These are phyloP conservation scores for Pyralis farinalis DNA, from an alignment of 2,888 invertebrate genomes.

Conservation along the genomic window DNA sequence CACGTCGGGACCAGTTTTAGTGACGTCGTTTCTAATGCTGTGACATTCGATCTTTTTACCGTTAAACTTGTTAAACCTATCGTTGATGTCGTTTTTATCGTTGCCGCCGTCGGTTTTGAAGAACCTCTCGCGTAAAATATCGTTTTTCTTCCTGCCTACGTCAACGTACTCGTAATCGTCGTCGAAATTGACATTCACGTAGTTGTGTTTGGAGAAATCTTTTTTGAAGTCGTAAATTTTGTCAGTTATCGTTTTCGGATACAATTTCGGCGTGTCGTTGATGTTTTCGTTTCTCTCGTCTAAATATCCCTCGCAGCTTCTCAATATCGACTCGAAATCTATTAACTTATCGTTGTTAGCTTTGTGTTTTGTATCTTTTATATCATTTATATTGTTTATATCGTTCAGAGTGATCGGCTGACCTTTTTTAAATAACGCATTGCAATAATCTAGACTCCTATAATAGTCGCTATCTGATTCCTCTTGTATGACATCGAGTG, in stretches of 20 bases:
- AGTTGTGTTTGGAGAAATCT: constrained; percentile 63
- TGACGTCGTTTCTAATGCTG: constrained; percentile 64
- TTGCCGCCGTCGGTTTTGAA: constrained; percentile 40
- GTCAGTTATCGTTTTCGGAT: constrained; percentile 57
- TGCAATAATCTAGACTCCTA: constrained; percentile 65
- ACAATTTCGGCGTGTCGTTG: constrained; percentile 38
- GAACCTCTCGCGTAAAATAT: constrained; percentile 59
- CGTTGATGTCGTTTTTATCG: constrained; percentile 59
- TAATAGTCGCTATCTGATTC: constrained; percentile 76
- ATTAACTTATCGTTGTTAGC: constrained; percentile 6
- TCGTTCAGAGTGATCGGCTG: constrained; percentile 27
- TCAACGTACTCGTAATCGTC: constrained; percentile 28
- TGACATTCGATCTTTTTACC: constrained; percentile 69
- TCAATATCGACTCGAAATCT: constrained; percentile 16
- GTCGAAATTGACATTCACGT: constrained; percentile 56
- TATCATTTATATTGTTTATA: constrained; percentile 13
- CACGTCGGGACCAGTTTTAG: constrained; percentile 55
- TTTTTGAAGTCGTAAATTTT: constrained; percentile 71
- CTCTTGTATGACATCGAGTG: constrained; percentile 66
- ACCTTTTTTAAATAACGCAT: constrained; percentile 36
- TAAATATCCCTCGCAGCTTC: constrained; percentile 27
- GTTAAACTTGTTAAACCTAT: constrained; percentile 50
- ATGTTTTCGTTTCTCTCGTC: constrained; percentile 12
- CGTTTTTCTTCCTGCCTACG: constrained; percentile 52
- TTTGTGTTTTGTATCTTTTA: neutral